A percentile compares a stretch with the other conserved stretches of the same genome.
These are phyloP conservation scores for Echinops telfairi DNA, from an alignment of 2,113 vertebrate species.

Conservation along the genomic window DNA sequence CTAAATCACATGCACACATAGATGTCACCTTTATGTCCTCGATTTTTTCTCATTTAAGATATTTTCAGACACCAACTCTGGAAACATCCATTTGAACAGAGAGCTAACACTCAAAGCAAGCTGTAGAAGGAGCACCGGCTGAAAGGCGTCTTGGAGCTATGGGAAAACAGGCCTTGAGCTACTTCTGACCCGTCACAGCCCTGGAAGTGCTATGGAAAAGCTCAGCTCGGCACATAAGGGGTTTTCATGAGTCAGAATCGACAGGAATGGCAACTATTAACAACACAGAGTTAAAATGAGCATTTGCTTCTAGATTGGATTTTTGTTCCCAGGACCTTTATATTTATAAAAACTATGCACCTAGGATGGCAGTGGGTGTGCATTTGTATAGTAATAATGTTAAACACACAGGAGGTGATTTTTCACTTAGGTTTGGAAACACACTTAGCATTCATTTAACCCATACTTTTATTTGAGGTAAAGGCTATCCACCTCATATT, in stretches of 20 bases:
- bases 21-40: not conserved
- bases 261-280: not conserved
- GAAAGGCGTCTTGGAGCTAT: not conserved
- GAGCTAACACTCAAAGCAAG: not conserved
- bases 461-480: not conserved
- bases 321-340: not conserved
- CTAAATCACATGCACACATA: not conserved
- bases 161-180: not conserved
- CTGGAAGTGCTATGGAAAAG: not conserved
- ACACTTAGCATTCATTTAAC: constrained; percentile 18
- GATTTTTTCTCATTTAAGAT: not conserved
- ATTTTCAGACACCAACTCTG: not conserved
- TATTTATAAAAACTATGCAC: not conserved
- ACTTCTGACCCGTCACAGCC: not conserved
- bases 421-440: constrained; percentile 44
- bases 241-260: not conserved
- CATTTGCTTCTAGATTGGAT: constrained; percentile 40
- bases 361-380: no score
- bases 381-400: no score
- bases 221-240: not conserved
- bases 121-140: not conserved
- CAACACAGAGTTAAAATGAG: not conserved
- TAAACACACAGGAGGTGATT: not conserved
- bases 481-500: not conserved
- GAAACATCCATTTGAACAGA: not conserved